Conservation (phyloP, 2,888 invertebrate genomes). For the Mythimna pallens region DNA sequence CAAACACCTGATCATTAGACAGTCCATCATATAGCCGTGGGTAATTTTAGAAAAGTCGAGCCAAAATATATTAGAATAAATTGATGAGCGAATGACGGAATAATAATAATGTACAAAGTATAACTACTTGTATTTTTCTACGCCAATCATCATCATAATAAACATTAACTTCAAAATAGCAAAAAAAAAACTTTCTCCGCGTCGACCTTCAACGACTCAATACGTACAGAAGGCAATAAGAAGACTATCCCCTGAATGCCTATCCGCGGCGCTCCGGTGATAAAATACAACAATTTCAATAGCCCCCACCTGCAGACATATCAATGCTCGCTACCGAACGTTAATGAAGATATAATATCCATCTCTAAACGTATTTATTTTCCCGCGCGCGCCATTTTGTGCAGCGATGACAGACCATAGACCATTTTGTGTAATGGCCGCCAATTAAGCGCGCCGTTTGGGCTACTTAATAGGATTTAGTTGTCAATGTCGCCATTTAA, state of each 20-base stretch:
- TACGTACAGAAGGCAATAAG: conserved; percentile 75
- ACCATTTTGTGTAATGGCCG: conserved; percentile 85
- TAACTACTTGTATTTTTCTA: not conserved
- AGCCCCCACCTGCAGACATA: conserved; percentile 86
- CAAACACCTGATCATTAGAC: no score
- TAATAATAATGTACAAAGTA: not conserved
- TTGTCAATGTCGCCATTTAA: conserved; percentile 88
- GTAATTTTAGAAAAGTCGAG: not conserved
- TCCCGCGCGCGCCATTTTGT: conserved; percentile 85
- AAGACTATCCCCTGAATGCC: conserved; percentile 73
- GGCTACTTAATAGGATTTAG: conserved; percentile 88
- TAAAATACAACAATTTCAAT: conserved; percentile 89
- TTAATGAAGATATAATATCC: conserved; percentile 91
- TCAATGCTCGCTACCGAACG: conserved; percentile 86
- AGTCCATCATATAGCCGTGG: not conserved
- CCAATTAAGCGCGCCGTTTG: conserved; percentile 85
- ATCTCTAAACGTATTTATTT: conserved; percentile 87
- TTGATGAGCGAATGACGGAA: not conserved
- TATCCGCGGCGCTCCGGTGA: conserved; percentile 77
- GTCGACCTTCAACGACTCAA: conserved; percentile 61
- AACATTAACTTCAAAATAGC: conserved; percentile 15
- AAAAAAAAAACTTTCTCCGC: conserved; percentile 31
- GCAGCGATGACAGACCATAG: conserved; percentile 85
- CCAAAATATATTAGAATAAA: not conserved
- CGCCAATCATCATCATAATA: conserved; percentile 31